Evolutionary conservation across 1,140 invertebrate genomes (phyloP).

Genomic region (Campoletis sonorensis): DNA sequence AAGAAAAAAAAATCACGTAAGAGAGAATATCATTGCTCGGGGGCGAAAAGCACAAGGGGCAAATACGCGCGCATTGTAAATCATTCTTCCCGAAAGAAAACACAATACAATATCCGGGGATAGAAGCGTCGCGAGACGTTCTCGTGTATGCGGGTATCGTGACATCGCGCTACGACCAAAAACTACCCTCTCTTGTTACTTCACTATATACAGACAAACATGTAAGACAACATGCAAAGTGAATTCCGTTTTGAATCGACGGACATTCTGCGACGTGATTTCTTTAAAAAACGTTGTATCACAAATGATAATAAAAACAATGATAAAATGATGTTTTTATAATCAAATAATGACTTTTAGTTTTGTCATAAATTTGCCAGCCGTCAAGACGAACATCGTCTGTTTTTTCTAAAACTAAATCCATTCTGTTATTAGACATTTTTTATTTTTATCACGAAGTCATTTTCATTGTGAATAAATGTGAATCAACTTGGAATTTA

Average conservation of each 20-base stretch:
- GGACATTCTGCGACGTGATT: not conserved
- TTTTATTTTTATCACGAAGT: too few relatives aligned
- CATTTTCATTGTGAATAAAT: too few relatives aligned
- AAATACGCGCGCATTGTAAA: conserved; percentile 66
- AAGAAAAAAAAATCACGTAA: not conserved
- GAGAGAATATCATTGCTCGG: conserved; percentile 52
- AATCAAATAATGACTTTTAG: too few relatives aligned
- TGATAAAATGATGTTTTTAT: too few relatives aligned
- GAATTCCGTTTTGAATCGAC: not conserved
- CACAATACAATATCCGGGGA: conserved; percentile 67
- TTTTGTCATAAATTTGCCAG: too few relatives aligned
- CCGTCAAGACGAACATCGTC: too few relatives aligned
- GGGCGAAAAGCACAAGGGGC: conserved; percentile 63
- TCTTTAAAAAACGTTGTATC: too few relatives aligned
- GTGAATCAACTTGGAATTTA: too few relatives aligned
- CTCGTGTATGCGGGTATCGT: conserved; percentile 23
- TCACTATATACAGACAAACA: not conserved
- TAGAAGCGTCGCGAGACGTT: conserved; percentile 26
- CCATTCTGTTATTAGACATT: too few relatives aligned
- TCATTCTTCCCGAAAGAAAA: conserved; percentile 76
- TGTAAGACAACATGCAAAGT: not conserved
- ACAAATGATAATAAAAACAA: too few relatives aligned
- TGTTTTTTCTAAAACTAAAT: too few relatives aligned
- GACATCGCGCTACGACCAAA: conserved; percentile 35
- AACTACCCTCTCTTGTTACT: conserved; percentile 27